A percentile compares a stretch with the other conserved stretches of the same genome.
Conservation (phyloP, 2,797 vertebrate genomes). For the Sciurus carolinensis region DNA sequence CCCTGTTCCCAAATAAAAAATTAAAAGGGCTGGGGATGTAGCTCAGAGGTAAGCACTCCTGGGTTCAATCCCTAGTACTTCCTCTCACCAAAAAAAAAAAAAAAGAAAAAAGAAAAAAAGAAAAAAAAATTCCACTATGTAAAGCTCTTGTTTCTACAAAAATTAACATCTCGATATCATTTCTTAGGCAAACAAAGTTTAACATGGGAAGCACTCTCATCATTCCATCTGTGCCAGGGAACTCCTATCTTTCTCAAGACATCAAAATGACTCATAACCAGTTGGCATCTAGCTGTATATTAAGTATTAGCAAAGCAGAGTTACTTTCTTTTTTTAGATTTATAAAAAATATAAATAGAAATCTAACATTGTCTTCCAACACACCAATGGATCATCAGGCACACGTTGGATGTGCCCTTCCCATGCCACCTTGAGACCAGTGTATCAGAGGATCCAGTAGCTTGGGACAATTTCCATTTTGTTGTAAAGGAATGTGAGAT, state of each 20-base stretch:
- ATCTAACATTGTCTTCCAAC: constrained; percentile 43
- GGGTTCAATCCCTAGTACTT: too few species aligned
- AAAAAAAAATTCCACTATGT: background rate
- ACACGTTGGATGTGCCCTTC: background rate
- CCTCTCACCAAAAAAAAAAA: too few species aligned
- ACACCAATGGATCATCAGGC: background rate
- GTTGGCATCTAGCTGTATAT: constrained; percentile 51
- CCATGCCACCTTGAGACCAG: background rate
- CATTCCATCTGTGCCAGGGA: background rate
- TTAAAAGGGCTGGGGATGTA: too few species aligned
- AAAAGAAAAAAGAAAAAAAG: too few species aligned
- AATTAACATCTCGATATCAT: constrained; percentile 49
- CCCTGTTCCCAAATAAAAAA: too few species aligned
- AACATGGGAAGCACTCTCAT: background rate
- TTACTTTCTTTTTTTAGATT: constrained; percentile 55
- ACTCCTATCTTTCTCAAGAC: constrained; percentile 23
- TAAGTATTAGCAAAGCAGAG: constrained; percentile 63
- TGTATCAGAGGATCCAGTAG: background rate
- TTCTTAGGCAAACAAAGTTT: background rate
- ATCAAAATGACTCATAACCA: constrained; percentile 59
- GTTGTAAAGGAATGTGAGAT: background rate
- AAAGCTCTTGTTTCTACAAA: constrained; percentile 58
- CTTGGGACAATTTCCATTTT: background rate
- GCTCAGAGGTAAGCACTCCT: too few species aligned
- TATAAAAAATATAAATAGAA: constrained; percentile 45